Conservation (phyloP, 2,797 vertebrate genomes). For the Odontamblyopus rebecca region DNA sequence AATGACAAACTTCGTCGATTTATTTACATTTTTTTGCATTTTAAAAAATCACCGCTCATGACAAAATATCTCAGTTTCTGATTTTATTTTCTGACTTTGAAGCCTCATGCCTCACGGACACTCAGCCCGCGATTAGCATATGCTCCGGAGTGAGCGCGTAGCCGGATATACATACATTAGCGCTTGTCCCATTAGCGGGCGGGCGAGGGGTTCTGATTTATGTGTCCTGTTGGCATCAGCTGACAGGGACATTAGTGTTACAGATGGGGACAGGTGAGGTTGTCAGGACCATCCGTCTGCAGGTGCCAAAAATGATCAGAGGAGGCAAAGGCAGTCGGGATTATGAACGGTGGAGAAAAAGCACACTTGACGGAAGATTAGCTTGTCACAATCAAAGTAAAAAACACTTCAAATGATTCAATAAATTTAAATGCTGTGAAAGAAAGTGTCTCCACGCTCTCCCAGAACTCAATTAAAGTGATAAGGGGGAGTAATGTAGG, state of each 20-base stretch:
- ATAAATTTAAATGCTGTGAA: constrained; percentile 51
- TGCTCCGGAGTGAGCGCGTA: constrained; percentile 42
- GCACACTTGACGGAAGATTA: constrained; percentile 53
- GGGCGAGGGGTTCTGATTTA: constrained; percentile 64
- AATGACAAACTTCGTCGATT: constrained; percentile 31
- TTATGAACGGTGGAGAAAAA: constrained; percentile 45
- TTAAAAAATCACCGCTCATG: constrained; percentile 21
- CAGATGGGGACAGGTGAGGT: constrained; percentile 74
- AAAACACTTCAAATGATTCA: constrained; percentile 63
- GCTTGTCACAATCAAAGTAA: constrained; percentile 55
- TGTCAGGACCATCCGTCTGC: constrained; percentile 71
- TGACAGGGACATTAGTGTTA: constrained; percentile 76
- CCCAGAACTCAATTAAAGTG: constrained; percentile 58
- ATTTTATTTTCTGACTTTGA: constrained; percentile 63
- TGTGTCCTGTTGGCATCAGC: constrained; percentile 64
- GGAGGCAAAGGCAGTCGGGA: constrained; percentile 49
- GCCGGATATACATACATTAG: constrained; percentile 71
- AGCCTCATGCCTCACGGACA: constrained; percentile 56
- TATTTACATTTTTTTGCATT: constrained; percentile 3
- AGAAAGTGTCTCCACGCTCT: constrained; percentile 44
- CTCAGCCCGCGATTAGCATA: constrained; percentile 63
- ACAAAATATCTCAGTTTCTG: constrained; percentile 50
- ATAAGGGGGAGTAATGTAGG: constrained; percentile 55
- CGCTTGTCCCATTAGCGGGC: constrained; percentile 67
- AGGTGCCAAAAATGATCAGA: constrained; percentile 64